These are phyloP conservation scores for Coregonus sp. DNA, from an alignment of 2,797 vertebrate genomes.

Conservation along the genomic window DNA sequence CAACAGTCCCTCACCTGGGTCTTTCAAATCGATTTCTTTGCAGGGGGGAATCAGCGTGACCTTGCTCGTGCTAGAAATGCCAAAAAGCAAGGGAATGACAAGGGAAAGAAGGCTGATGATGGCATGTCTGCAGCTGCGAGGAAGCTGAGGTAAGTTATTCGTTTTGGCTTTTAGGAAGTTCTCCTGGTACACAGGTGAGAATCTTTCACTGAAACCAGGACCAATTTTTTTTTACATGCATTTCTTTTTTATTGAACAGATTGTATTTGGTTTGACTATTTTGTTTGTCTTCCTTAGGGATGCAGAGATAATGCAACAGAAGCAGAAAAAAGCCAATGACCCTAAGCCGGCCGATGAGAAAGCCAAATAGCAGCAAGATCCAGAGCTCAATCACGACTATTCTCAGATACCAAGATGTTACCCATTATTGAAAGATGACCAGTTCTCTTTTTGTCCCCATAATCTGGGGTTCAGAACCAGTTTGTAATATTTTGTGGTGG, in stretches of 20 bases:
- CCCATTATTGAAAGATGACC: background rate
- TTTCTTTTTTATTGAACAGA: no score
- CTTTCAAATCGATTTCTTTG: conserved; percentile 6
- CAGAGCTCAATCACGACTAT: background rate
- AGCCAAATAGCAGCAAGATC: conserved; percentile 43
- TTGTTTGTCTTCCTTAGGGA: conserved; percentile 66
- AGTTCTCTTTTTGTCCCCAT: conserved; percentile 9
- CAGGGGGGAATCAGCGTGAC: conserved; percentile 82
- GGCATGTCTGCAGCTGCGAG: conserved; percentile 79
- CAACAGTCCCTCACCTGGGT: no score
- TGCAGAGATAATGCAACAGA: conserved; percentile 86
- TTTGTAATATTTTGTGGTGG: conserved; percentile 28
- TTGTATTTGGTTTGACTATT: no score
- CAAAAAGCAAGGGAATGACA: conserved; percentile 76
- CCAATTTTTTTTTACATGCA: no score
- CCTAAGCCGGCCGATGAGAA: conserved; percentile 47
- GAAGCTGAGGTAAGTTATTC: conserved; percentile 73
- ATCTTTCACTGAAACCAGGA: no score
- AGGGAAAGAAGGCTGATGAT: conserved; percentile 76
- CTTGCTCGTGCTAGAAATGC: conserved; percentile 80
- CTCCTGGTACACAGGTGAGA: background rate
- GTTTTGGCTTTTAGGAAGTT: no score
- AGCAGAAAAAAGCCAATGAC: conserved; percentile 78
- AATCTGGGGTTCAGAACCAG: conserved; percentile 29
- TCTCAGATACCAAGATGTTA: conserved; percentile 1